Conservation (phyloP, 2,888 invertebrate species). For the Himalopsyche anomala region DNA sequence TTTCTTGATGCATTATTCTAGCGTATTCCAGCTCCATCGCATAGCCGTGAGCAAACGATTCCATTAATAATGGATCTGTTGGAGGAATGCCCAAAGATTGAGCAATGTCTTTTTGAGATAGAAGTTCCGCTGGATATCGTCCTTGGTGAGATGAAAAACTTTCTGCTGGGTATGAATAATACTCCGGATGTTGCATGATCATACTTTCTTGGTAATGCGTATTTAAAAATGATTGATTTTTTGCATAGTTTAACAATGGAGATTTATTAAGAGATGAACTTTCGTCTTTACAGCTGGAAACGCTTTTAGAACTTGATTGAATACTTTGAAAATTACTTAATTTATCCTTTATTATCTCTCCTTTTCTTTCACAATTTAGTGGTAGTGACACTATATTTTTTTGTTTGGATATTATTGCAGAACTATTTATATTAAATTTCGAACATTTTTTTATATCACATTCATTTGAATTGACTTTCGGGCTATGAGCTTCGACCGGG, state of each 20-base stretch:
- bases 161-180: conserved; percentile 50
- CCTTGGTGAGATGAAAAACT: conserved; percentile 66
- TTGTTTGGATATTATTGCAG: background rate
- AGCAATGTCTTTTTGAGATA: conserved; percentile 73
- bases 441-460: background rate
- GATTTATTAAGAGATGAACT: background rate
- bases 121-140: conserved; percentile 71
- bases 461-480: background rate
- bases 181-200: conserved; percentile 46
- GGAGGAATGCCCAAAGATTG: conserved; percentile 74
- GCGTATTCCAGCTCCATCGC: conserved; percentile 84
- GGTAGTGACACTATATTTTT: background rate
- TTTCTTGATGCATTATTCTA: conserved; percentile 83
- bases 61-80: conserved; percentile 73
- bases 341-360: background rate
- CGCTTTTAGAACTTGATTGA: background rate
- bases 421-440: background rate
- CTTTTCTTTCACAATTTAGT: background rate
- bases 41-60: conserved; percentile 76
- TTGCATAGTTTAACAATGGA: background rate
- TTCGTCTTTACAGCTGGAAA: background rate
- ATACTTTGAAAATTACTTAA: background rate
- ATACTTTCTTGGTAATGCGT: conserved; percentile 70
- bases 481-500: background rate
- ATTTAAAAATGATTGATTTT: conserved; percentile 68